phyloP scores from a whole-genome alignment of 2,888 invertebrate species.

The Scaptomyza reducta region DNA sequence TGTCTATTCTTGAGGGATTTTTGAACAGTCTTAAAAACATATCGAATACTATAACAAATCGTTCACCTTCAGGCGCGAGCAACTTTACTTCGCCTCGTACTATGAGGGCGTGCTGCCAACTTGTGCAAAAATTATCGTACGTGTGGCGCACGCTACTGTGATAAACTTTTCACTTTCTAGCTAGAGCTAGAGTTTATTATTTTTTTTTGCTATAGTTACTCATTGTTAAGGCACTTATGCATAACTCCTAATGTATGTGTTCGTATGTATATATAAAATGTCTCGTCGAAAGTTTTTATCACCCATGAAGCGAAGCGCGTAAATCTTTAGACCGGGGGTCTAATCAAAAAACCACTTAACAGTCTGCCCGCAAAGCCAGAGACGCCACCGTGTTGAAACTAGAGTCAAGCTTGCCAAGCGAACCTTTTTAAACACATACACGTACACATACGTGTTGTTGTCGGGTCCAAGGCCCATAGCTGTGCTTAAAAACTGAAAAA shows the following conservation, averaged over 20 bases:
- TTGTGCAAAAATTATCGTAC: constrained; percentile 8
- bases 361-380: constrained; percentile 43
- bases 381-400: neutral
- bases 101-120: constrained; percentile 13
- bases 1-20: too few species aligned
- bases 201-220: constrained; percentile 10
- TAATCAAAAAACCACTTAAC: constrained; percentile 79
- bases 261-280: neutral
- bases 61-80: too few species aligned
- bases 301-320: constrained; percentile 48
- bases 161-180: constrained; percentile 37
- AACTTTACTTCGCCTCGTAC: too few species aligned
- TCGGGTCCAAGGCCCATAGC: constrained; percentile 28
- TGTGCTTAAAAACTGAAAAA: constrained; percentile 62
- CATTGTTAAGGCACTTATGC: constrained; percentile 41
- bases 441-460: neutral
- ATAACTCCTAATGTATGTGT: constrained; percentile 43
- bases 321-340: constrained; percentile 60
- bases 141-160: constrained; percentile 13
- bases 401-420: neutral
- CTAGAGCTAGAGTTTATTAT: constrained; percentile 1
- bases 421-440: neutral
- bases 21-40: too few species aligned
- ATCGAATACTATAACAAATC: too few species aligned
- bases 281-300: constrained; percentile 38